Evolutionary conservation across 2,113 vertebrate genomes (phyloP).

Genomic region (Clarias batrachus): DNA sequence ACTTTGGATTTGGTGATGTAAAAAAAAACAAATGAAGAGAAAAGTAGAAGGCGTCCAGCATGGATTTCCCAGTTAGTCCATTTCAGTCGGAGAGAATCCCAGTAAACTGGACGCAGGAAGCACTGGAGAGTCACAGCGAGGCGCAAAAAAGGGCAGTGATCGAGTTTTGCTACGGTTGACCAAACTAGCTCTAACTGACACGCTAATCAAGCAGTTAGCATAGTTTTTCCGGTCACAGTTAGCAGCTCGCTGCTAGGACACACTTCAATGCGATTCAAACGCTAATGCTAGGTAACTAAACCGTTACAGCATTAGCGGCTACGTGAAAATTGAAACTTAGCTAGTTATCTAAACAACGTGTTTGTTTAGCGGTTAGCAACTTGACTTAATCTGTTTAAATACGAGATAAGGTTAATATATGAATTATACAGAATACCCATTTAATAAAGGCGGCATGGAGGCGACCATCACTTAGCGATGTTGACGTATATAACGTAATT

Average conservation of each 20-base stretch:
- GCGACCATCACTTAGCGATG: no score
- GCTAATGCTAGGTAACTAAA: background rate
- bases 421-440: no score
- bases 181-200: background rate
- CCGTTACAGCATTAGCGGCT: background rate
- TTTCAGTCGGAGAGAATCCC: background rate
- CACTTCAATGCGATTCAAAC: background rate
- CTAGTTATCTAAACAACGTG: background rate
- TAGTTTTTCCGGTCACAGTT: background rate
- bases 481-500: no score
- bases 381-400: background rate
- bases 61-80: background rate
- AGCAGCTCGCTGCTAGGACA: background rate
- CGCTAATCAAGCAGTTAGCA: background rate
- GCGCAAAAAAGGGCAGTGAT: background rate
- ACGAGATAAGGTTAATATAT: no score
- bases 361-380: background rate
- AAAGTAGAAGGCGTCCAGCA: slow-evolving; percentile 18
- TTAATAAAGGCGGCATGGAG: no score
- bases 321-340: background rate
- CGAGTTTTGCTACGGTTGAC: background rate
- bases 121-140: slow-evolving; percentile 46
- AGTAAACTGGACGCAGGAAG: slow-evolving; percentile 44
- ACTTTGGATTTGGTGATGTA: background rate
- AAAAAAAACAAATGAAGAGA: background rate